phyloP scores from a whole-genome alignment of 1,140 invertebrate species.

The Euglossa dilemma region DNA sequence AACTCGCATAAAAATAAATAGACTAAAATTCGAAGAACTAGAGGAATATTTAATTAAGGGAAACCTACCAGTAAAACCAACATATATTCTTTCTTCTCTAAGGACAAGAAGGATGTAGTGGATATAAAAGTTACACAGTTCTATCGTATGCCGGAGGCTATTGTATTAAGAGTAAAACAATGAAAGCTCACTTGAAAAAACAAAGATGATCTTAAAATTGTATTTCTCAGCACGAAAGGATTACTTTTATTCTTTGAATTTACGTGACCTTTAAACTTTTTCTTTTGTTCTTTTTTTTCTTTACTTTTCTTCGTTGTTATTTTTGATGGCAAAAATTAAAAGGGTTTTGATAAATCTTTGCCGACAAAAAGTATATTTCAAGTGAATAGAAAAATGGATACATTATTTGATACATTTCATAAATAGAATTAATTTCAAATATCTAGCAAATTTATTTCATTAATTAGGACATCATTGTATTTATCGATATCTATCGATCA shows the following conservation, averaged over 20 bases:
- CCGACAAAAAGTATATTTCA: neutral
- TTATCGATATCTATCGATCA: no score
- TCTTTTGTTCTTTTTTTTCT: neutral
- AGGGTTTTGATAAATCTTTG: neutral
- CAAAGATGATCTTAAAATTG: slow-evolving; percentile 9
- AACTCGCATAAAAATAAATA: no score
- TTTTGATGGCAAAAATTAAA: neutral
- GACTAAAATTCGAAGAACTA: no score
- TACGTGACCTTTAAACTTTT: neutral
- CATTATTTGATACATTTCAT: neutral
- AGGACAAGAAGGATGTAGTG: neutral
- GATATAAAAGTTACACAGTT: neutral
- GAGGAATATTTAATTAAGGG: no score
- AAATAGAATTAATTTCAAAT: no score
- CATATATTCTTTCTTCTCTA: neutral
- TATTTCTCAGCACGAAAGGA: neutral
- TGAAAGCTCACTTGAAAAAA: neutral
- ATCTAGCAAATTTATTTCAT: no score
- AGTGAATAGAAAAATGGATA: neutral
- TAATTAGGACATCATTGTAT: no score
- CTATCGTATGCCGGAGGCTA: neutral
- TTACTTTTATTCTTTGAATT: neutral
- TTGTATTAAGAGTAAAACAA: neutral
- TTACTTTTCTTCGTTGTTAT: neutral
- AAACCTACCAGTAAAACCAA: no score